Conservation (phyloP, 2,888 invertebrate genomes). For the Byasa hedistus region DNA sequence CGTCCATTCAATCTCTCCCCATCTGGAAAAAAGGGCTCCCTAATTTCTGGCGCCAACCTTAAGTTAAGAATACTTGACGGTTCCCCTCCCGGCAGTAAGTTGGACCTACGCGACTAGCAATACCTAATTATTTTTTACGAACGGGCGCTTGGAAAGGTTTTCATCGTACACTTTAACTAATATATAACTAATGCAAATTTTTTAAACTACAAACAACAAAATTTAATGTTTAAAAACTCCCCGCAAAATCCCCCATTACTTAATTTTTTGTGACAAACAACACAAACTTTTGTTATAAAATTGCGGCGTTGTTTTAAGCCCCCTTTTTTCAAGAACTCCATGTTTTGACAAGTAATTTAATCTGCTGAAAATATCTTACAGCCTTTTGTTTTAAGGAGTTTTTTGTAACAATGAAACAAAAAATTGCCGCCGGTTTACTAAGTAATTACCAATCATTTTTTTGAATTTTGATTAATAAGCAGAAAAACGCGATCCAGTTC, state of each 20-base stretch:
- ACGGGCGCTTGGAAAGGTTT: no score
- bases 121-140: no score
- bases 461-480: conserved; percentile 22
- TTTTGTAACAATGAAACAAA: no score
- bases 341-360: conserved; percentile 29
- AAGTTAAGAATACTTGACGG: no score
- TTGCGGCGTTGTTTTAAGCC: conserved; percentile 28
- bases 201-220: conserved; percentile 14
- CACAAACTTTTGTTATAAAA: conserved; percentile 25
- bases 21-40: no score
- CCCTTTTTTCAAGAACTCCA: conserved; percentile 28
- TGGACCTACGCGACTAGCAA: no score
- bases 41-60: no score
- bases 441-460: conserved; percentile 5
- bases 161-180: no score
- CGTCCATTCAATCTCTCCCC: no score
- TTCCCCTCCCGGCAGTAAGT: no score
- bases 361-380: conserved; percentile 28
- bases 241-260: conserved; percentile 17
- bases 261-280: conserved; percentile 26
- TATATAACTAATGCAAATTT: no score
- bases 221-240: conserved; percentile 15
- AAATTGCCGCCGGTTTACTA: conserved; percentile 15
- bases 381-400: conserved; percentile 21
- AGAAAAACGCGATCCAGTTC: conserved; percentile 8